A percentile compares a stretch with the other conserved stretches of the same genome.
phyloP scores from a whole-genome alignment of 2,888 invertebrate species.

The Limnephilus lunatus region DNA sequence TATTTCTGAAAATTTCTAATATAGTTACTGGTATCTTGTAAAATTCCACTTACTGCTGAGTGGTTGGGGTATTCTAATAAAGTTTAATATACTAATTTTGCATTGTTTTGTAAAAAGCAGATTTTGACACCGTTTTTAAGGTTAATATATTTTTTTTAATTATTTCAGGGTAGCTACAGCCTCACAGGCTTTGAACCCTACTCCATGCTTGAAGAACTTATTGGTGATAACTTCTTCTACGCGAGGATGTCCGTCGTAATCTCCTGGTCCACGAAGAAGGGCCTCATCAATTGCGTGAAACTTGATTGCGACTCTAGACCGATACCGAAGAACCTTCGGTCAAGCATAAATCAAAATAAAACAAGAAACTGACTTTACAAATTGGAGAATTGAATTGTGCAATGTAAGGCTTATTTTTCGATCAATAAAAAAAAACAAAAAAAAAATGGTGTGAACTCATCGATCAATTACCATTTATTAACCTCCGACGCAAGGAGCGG shows the following conservation, averaged over 20 bases:
- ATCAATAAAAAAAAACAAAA: too few relatives aligned
- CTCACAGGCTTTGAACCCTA: neutral
- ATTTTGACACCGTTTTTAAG: neutral
- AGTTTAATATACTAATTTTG: neutral
- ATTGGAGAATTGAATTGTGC: too few relatives aligned
- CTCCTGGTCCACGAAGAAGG: constrained; percentile 22
- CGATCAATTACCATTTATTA: too few relatives aligned
- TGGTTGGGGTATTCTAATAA: too few relatives aligned
- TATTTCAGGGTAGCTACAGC: constrained; percentile 53
- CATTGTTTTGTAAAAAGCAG: neutral
- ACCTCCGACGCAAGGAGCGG: too few relatives aligned
- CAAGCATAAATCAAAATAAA: neutral
- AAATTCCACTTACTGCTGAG: too few relatives aligned
- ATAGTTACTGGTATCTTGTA: too few relatives aligned
- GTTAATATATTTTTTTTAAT: neutral
- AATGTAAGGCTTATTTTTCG: too few relatives aligned
- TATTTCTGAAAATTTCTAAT: too few relatives aligned
- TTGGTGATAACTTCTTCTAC: constrained; percentile 54
- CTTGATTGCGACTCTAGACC: constrained; percentile 13
- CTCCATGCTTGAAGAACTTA: constrained; percentile 32
- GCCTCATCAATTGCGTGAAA: constrained; percentile 29
- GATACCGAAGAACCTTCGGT: neutral
- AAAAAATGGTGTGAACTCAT: too few relatives aligned
- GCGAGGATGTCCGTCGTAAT: neutral
- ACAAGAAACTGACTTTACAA: neutral